Evolutionary conservation across 2,113 vertebrate genomes (phyloP).

Genomic region (Nycticebus coucang): DNA sequence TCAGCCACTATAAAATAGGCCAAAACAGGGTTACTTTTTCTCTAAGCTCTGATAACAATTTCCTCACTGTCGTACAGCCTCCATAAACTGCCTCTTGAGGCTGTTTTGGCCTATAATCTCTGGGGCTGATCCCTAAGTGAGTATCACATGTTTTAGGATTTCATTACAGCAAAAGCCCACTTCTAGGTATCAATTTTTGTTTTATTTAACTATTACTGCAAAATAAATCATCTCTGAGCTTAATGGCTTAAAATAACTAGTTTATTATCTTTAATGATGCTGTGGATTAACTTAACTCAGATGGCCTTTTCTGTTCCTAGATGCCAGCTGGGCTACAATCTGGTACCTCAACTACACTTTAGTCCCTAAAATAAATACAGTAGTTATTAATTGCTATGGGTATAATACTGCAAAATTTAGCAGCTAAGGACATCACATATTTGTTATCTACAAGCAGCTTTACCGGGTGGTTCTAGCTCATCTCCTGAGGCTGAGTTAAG

Average conservation of each 20-base stretch:
- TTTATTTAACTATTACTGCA: neutral
- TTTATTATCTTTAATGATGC: neutral
- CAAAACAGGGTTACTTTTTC: neutral
- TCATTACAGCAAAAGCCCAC: neutral
- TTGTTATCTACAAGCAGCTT: neutral
- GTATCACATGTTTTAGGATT: neutral
- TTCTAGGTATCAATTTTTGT: neutral
- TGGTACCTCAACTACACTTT: neutral
- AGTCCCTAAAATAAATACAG: neutral
- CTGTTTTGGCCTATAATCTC: neutral
- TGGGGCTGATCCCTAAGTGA: neutral
- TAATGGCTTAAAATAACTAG: constrained; percentile 9
- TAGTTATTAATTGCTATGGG: neutral
- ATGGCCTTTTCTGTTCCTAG: neutral
- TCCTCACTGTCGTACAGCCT: neutral
- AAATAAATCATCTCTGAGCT: neutral
- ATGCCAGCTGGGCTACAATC: neutral
- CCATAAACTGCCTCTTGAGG: neutral
- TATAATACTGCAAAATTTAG: constrained; percentile 20
- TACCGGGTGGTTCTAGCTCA: neutral
- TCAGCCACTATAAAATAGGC: neutral
- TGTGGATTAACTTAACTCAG: neutral
- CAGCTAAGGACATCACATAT: neutral
- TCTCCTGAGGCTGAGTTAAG: neutral
- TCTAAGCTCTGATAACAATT: neutral